These are phyloP conservation scores for Agonum fuliginosum DNA, from an alignment of 2,888 invertebrate species.

Conservation along the genomic window DNA sequence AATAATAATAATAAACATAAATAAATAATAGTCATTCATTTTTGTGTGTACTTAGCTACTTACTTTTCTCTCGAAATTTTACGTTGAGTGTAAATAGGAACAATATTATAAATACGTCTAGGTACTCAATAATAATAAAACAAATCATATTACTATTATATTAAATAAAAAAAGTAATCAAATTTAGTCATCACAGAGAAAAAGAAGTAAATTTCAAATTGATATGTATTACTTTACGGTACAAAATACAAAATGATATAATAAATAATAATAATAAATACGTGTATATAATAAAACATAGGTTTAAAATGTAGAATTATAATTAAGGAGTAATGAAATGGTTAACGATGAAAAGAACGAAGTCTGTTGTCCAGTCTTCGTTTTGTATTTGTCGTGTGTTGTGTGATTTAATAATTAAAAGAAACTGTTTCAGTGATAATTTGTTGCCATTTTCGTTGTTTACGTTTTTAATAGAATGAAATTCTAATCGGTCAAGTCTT, in stretches of 20 bases:
- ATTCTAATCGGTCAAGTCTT: too few relatives aligned
- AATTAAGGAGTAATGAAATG: too few relatives aligned
- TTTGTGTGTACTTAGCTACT: constrained; percentile 1
- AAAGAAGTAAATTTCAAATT: constrained; percentile 27
- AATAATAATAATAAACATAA: constrained; percentile 3
- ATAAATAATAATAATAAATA: constrained; percentile 18
- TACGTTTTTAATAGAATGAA: too few relatives aligned
- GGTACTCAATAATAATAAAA: too few relatives aligned
- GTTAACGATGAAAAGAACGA: too few relatives aligned
- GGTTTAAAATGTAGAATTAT: neutral
- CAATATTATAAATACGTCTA: constrained; percentile 23
- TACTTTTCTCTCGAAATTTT: constrained; percentile 23
- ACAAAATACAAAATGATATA: constrained; percentile 46
- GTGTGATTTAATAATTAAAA: too few relatives aligned
- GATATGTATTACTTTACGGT: constrained; percentile 54
- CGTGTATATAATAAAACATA: constrained; percentile 35
- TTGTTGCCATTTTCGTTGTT: constrained; percentile 52
- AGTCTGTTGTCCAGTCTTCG: too few relatives aligned
- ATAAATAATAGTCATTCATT: too few relatives aligned
- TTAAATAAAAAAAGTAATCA: neutral
- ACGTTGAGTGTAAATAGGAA: constrained; percentile 29
- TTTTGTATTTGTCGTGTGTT: too few relatives aligned
- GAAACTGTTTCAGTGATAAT: constrained; percentile 38
- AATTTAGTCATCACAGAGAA: constrained; percentile 19
- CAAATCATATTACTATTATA: too few relatives aligned